Conservation (phyloP, 2,888 invertebrate genomes). For the Ceriagrion tenellum region DNA sequence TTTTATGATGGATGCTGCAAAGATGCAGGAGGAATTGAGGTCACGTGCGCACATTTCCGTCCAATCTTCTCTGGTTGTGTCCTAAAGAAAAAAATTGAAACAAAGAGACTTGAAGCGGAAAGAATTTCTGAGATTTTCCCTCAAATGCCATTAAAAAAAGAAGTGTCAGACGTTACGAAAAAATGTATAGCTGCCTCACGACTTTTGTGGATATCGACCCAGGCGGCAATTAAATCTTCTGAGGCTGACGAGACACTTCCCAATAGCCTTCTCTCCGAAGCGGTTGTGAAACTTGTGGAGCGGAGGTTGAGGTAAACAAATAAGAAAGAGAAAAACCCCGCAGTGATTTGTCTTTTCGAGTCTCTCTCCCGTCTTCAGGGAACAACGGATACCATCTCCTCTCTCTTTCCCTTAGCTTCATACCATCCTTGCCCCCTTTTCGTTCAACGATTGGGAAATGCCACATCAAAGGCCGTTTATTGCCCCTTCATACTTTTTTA, state of each 20-base stretch:
- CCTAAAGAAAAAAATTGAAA: background rate
- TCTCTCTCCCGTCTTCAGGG: background rate
- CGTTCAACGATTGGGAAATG: background rate
- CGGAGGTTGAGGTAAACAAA: background rate
- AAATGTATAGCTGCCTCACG: background rate
- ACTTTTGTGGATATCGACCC: background rate
- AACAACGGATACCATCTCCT: background rate
- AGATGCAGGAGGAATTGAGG: background rate
- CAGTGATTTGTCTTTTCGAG: conserved; percentile 4
- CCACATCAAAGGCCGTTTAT: background rate
- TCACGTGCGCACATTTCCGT: background rate
- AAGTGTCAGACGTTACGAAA: background rate
- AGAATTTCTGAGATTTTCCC: background rate
- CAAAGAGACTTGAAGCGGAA: background rate
- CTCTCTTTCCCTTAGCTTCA: background rate
- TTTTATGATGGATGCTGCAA: background rate
- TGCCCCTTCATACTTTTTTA: background rate
- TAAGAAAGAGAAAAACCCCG: background rate
- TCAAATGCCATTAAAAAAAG: background rate
- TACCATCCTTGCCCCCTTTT: background rate
- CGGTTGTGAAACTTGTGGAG: background rate
- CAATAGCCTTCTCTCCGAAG: background rate
- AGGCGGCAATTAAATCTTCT: background rate
- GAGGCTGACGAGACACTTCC: background rate
- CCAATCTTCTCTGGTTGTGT: background rate